Evolutionary conservation across 2,113 vertebrate species (phyloP).

Genomic region (Climacteris rufus): DNA sequence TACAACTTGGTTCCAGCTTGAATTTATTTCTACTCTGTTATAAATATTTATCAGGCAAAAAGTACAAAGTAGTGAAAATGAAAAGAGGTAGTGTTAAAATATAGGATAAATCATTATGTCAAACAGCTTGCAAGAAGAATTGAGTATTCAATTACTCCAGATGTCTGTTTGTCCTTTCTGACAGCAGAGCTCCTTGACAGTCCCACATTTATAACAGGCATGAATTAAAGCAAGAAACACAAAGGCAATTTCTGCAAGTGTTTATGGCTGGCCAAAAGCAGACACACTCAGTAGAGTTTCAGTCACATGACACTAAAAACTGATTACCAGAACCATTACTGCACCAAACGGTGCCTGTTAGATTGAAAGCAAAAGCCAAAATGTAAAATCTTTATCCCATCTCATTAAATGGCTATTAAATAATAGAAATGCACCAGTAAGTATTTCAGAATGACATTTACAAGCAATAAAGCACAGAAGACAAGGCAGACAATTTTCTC

Average conservation of each 20-base stretch:
- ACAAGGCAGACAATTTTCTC: not conserved
- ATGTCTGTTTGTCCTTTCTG: not conserved
- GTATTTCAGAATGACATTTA: constrained; percentile 2
- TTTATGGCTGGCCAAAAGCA: not conserved
- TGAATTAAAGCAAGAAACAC: not conserved
- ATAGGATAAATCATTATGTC: not conserved
- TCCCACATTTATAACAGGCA: not conserved
- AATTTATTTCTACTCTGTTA: not conserved
- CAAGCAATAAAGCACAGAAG: not conserved
- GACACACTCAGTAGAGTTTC: not conserved
- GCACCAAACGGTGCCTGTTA: not conserved
- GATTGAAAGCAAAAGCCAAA: constrained; percentile 18
- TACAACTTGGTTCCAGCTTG: not conserved
- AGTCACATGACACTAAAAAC: not conserved
- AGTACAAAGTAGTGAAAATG: not conserved
- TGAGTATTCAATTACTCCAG: not conserved
- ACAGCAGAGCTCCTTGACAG: not conserved
- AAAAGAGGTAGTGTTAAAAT: constrained; percentile 9
- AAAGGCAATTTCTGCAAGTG: not conserved
- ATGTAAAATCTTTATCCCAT: constrained; percentile 22
- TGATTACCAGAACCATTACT: not conserved
- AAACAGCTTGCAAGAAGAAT: constrained; percentile 7
- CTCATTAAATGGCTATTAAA: constrained; percentile 26
- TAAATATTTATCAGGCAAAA: constrained; percentile 23
- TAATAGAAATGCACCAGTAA: not conserved